These are phyloP conservation scores for Scaptomyza tumidula DNA, from an alignment of 2,888 invertebrate species.

Conservation along the genomic window DNA sequence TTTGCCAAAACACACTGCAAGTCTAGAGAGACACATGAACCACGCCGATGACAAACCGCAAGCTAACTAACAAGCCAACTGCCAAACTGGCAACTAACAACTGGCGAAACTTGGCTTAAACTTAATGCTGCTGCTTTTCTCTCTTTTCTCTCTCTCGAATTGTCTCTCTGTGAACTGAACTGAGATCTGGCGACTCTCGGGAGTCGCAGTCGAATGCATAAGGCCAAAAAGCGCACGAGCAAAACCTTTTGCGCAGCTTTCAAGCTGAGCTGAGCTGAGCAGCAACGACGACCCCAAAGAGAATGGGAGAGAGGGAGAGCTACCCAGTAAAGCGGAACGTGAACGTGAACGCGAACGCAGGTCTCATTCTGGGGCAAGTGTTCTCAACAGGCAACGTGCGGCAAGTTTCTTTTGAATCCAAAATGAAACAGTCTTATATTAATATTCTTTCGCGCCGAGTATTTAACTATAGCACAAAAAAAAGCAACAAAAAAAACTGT, in stretches of 20 bases:
- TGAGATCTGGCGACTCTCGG: constrained; percentile 20
- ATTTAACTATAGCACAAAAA: constrained; percentile 19
- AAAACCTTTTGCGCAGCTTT: constrained; percentile 74
- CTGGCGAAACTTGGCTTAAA: constrained; percentile 60
- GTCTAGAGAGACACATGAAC: constrained; percentile 57
- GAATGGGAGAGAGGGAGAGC: constrained; percentile 52
- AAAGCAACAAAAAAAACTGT: constrained; percentile 11
- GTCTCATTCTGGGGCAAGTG: constrained; percentile 64
- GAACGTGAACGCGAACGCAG: constrained; percentile 31
- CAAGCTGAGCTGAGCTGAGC: constrained; percentile 37
- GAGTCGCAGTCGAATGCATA: constrained; percentile 62
- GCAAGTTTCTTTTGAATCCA: constrained; percentile 77
- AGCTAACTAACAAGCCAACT: constrained; percentile 65
- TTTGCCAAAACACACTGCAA: constrained; percentile 14
- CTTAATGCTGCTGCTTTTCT: constrained; percentile 10
- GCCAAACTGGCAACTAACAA: constrained; percentile 37
- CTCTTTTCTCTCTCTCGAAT: constrained; percentile 16
- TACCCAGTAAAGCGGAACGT: constrained; percentile 76
- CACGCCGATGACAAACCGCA: constrained; percentile 76
- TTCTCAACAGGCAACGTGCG: constrained; percentile 49
- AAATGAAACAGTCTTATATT: constrained; percentile 73
- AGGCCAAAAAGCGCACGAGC: constrained; percentile 73
- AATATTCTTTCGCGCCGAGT: constrained; percentile 64
- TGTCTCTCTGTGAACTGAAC: constrained; percentile 33
- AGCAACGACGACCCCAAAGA: constrained; percentile 42